These are phyloP conservation scores for Cremastinae sp. DNA, from an alignment of 2,888 invertebrate species.

Conservation along the genomic window DNA sequence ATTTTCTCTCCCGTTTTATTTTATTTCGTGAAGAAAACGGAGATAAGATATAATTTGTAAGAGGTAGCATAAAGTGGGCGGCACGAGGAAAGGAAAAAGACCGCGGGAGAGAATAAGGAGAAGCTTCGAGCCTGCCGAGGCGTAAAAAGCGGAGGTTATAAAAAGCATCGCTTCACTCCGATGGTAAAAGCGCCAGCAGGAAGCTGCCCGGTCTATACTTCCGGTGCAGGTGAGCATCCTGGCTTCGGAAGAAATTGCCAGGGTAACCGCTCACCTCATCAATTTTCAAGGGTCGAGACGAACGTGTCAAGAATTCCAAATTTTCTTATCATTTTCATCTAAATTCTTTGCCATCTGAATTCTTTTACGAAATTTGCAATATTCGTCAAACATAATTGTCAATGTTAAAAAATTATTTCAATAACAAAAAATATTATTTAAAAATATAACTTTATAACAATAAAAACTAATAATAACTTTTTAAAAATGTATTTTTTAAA, in stretches of 20 bases:
- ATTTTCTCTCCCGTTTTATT: conserved; percentile 10
- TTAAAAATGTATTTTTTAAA: too few relatives aligned
- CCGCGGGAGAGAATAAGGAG: background rate
- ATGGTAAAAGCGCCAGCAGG: conserved; percentile 41
- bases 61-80: conserved; percentile 8
- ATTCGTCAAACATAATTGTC: too few relatives aligned
- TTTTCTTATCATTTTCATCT: background rate
- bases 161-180: conserved; percentile 25
- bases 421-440: too few relatives aligned
- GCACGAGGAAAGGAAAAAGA: conserved; percentile 9
- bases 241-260: conserved; percentile 16
- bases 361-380: background rate
- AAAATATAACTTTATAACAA: too few relatives aligned
- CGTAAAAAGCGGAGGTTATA: conserved; percentile 44
- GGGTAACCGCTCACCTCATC: conserved; percentile 18
- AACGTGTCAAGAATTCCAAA: background rate
- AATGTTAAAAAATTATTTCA: too few relatives aligned
- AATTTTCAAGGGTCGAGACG: conserved; percentile 17
- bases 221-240: conserved; percentile 51
- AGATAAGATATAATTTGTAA: conserved; percentile 53
- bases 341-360: background rate
- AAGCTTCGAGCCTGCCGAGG: conserved; percentile 49
- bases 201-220: conserved; percentile 46
- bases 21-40: conserved; percentile 15
- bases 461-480: too few relatives aligned